Base-by-base conservation (phyloP, 2,888 invertebrate genomes). In the Cylloceria caligata region DNA sequence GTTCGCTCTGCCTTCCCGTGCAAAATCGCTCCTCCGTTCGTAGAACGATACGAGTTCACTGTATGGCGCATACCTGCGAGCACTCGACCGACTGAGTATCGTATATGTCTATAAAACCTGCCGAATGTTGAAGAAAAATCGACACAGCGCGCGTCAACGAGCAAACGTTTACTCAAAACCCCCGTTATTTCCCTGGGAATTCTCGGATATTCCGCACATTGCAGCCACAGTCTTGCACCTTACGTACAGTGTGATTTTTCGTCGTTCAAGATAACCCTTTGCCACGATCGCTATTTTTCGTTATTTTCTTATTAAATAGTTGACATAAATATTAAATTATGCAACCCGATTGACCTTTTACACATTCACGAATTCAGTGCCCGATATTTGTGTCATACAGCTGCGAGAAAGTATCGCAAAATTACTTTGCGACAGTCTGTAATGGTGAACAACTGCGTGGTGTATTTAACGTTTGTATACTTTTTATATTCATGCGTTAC, bases 1-100 rank as follows among this genome's bases (percentile, higher is more conserved):
- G 65, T 79, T 73, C 30, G 45, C 19, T 71, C 42, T 30, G 42
- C 27, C 34, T 45, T 45, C n/a, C 42, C 19, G 5, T 42, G 45
- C 19, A n/a, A 45, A 13, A 55, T 36, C 68, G 24, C 19, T 6
- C 52, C 52, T 27, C n/a, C 36, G 36, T 19, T 69, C 55, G 52
- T 39, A n/a, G 36, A 39, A 52, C 34, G 36, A 60, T 36, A 60
- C 60, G 60, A 36, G 60, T 11, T 34, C 19, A n/a, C 36, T 36
- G 13, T 60, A 60, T 24, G 27, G 39, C 13, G 36, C 13, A 21
- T 13, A 45, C 21, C 21, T 6, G 34, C 16, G 21, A 34, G 47
- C 68, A 36, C 11, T 34, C 21, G 36, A 24, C 19, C 7, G 36
- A 39, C 39, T 16, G 6, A n/a, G 27, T 34, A 36, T 60, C 36